Evolutionary conservation across 2,113 vertebrate species (phyloP), one percentile per base, ranked within the genome.

Genomic region (Gnathonemus longibarbis): DNA sequence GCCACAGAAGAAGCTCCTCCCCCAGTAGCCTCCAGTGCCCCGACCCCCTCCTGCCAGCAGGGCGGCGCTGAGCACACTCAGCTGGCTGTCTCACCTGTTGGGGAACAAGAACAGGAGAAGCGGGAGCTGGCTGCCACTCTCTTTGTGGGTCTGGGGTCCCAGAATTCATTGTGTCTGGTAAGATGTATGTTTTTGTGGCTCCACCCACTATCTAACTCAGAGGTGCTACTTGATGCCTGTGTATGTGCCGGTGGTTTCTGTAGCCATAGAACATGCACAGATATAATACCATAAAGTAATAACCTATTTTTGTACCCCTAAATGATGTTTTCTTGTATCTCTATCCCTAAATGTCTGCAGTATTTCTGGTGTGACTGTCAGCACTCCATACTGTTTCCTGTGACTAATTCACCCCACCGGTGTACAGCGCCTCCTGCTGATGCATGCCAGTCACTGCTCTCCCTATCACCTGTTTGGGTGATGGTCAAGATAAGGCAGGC

Each of bases 51-150:
- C 0, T 86, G 89, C 86, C 91, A 93, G 89, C 95, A 95, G 88
- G 94, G 77, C 2, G 66, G 84, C 10, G 91, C 90, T 6, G 88
- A 93, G 21, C 62, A 4, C n/a, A 90, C 91, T 1, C 10, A 80
- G 88, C 89, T 89, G 2, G 90, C 90, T 92, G 92, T 87, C 90
- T 84, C 91, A 91, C 58, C 42, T 3, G 91, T 93, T 2, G 92
- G 95, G 0, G 95, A 96, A 88, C 94, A 94, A 0, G 96, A 97
- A 45, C 96, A 95, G 87, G 97, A 97, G 91, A 99, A 97, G 91
- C 96, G 96, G 93, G 97, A 97, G 90, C 94, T 99, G 45, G 98
- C 98, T 13, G 98, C 98, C 0, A 96, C 97, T 0, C 94, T 99
- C 48, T 99, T 99, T 93, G 91, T 97, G 45, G 98, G 98, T 7